phyloP scores from a whole-genome alignment of 2,797 vertebrate genomes.

The Potorous gilbertii region DNA sequence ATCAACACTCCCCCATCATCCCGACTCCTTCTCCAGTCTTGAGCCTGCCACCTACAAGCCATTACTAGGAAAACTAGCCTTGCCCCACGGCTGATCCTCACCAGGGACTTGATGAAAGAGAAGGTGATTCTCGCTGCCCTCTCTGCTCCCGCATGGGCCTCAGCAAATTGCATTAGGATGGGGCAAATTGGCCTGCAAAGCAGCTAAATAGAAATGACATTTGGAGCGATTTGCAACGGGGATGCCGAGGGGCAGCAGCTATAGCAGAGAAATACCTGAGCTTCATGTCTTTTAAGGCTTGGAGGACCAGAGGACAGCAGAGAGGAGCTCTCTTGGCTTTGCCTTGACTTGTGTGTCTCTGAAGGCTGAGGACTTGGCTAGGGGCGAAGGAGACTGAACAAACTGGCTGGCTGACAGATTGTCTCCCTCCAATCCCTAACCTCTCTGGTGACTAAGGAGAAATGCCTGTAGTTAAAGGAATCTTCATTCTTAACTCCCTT shows the following conservation, averaged over 20 bases:
- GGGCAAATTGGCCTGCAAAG: slow-evolving; percentile 78
- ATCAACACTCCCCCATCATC: background rate
- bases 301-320: slow-evolving; percentile 35
- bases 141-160: slow-evolving; percentile 69
- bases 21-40: background rate
- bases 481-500: background rate
- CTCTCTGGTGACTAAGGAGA: background rate
- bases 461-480: background rate
- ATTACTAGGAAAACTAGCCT: background rate
- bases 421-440: background rate
- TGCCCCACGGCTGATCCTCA: background rate
- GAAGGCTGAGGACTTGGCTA: background rate
- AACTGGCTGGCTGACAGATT: background rate
- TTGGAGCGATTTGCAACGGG: slow-evolving; percentile 58
- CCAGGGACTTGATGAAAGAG: slow-evolving; percentile 21
- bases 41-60: background rate
- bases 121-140: slow-evolving; percentile 53
- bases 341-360: background rate
- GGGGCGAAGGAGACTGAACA: background rate
- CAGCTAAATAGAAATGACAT: slow-evolving; percentile 76
- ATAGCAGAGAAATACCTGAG: background rate
- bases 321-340: background rate
- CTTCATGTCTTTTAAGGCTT: slow-evolving; percentile 23
- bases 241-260: slow-evolving; percentile 15
- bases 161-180: slow-evolving; percentile 75